These are phyloP conservation scores for Oreochromis tanganicae DNA, from an alignment of 2,113 vertebrate species.

Conservation along the genomic window DNA sequence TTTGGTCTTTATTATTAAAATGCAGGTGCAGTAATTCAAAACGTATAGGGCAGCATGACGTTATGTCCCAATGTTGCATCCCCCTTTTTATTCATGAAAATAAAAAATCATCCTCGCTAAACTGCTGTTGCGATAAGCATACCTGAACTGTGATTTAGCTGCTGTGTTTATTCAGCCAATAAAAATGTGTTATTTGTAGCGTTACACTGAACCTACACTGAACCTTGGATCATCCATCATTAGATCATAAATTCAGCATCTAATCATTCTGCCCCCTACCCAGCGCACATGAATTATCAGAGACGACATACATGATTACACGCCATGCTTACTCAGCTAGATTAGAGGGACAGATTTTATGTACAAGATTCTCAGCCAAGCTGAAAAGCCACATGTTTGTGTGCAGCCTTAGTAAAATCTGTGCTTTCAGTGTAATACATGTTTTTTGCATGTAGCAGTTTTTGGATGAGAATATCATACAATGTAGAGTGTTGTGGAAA, in stretches of 20 bases:
- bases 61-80: background rate
- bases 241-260: background rate
- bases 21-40: background rate
- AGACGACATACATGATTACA: background rate
- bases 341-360: background rate
- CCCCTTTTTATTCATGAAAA: background rate
- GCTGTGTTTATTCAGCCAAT: background rate
- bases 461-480: background rate
- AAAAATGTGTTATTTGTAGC: background rate
- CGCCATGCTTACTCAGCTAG: background rate
- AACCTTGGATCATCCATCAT: background rate
- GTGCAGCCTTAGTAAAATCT: background rate
- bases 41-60: background rate
- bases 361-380: background rate
- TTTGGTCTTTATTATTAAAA: background rate
- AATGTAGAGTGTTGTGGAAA: background rate
- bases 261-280: constrained; percentile 2
- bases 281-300: background rate
- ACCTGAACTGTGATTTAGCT: background rate
- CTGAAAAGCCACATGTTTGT: background rate
- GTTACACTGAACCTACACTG: background rate
- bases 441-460: background rate
- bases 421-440: background rate
- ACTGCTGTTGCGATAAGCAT: background rate
- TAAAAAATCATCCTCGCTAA: background rate